Conservation (phyloP, 2,888 invertebrate genomes). For the Rotaria macrura region DNA sequence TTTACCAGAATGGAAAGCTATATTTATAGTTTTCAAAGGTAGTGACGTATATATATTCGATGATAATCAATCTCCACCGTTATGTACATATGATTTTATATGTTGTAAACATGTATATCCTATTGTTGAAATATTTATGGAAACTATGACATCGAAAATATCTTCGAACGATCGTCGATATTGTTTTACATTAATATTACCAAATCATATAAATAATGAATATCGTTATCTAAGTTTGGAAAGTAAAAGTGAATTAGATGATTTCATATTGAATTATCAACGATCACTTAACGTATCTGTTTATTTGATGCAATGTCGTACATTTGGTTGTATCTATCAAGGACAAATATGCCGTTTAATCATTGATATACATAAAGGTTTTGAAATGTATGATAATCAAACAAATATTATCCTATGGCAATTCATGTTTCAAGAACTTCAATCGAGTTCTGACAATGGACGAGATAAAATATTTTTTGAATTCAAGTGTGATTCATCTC, state of each 20-base stretch:
- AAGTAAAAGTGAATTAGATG: not conserved
- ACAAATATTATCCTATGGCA: not conserved
- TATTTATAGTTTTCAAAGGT: not conserved
- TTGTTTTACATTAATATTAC: not conserved
- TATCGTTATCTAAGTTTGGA: not conserved
- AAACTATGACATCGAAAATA: not conserved
- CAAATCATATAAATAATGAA: not conserved
- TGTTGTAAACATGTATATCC: not conserved
- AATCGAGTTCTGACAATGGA: not conserved
- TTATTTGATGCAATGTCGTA: not conserved
- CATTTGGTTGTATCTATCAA: not conserved
- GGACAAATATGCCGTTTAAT: slow-evolving; percentile 3
- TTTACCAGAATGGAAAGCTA: slow-evolving; percentile 1
- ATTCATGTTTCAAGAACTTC: not conserved
- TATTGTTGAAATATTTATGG: not conserved
- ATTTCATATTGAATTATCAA: slow-evolving; percentile 3
- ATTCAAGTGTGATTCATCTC: not conserved
- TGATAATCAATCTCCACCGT: not conserved
- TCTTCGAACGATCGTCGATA: not conserved
- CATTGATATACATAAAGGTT: not conserved
- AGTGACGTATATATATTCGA: not conserved
- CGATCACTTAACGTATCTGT: not conserved
- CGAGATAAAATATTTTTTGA: not conserved
- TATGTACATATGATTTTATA: not conserved
- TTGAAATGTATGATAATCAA: not conserved